phyloP scores from a whole-genome alignment of 2,797 vertebrate genomes.

The Arctocebus calabarensis region DNA sequence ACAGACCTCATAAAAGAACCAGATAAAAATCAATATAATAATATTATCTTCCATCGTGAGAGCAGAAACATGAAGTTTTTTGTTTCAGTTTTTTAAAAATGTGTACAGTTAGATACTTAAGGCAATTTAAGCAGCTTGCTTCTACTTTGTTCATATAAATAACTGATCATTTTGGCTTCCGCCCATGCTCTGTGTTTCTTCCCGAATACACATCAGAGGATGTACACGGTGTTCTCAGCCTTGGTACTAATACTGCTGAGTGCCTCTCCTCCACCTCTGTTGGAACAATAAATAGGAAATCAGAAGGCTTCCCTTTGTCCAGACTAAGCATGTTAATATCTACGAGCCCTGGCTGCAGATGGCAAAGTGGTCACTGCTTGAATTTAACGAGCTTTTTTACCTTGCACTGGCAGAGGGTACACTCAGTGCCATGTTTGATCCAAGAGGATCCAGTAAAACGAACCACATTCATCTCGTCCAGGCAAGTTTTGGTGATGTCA shows the following conservation, averaged over 20 bases:
- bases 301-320: neutral
- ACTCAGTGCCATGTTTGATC: conserved; percentile 98
- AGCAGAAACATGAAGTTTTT: conserved; percentile 33
- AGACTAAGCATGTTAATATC: neutral
- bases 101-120: neutral
- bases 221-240: neutral
- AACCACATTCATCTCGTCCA: conserved; percentile 94
- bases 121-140: conserved; percentile 30
- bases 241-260: conserved; percentile 18
- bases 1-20: conserved; percentile 59
- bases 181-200: too few relatives aligned
- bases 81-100: neutral
- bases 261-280: neutral
- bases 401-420: conserved; percentile 99
- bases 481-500: conserved; percentile 98
- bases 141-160: conserved; percentile 41
- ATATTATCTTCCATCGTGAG: conserved; percentile 52
- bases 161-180: neutral
- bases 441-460: conserved; percentile 98
- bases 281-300: conserved; percentile 32
- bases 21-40: conserved; percentile 76
- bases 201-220: neutral
- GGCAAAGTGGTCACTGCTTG: neutral
- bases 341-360: neutral
- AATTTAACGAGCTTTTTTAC: conserved; percentile 86